Evolutionary conservation across 92 coral and sea anemone species (phyloP), one percentile per base, ranked within the genome.

Genomic region (Phymanthus crucifer): DNA sequence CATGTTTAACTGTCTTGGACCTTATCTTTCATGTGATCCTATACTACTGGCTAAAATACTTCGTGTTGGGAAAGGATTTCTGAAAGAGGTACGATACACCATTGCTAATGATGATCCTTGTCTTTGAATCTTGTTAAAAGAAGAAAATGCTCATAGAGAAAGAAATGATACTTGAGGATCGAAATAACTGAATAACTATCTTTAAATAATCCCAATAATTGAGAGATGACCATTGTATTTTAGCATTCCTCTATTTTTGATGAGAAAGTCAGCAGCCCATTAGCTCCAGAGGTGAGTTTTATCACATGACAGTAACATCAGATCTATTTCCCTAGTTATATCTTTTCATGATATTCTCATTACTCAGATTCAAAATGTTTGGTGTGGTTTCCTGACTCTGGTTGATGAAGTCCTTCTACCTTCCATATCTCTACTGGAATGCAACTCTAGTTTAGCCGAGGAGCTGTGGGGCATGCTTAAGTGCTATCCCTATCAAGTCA

Each of bases 71-170:
- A 88, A 91, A 85, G 97, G 95, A 29, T 95, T 95, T 70, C 86
- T 95, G 76, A 95, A 95, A 75, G 99, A 95, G 88, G 99, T 93
- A 70, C n/a, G n/a, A n/a, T n/a, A n/a, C n/a, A n/a, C n/a, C n/a
- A n/a, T n/a, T 69, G 64, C n/a, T 10, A 93, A 26, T 27, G 32
- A 19, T 27, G 65, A 2, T 19, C 19, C 19, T 16, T 54, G 24
- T 19, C 64, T 54, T 52, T 23, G 6, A 23, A 27, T 21, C 27
- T 54, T 21, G 27, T 14, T 13, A 54, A 54, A 54, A 27, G n/a
- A 54, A 54, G 24, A 19, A 19, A 4, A 54, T 54, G 29, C 26
- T n/a, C 26, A 21, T 54, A 23, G 10, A 19, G 27, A 23, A 54
- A 19, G 7, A 19, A 54, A 23, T 54, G 1, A 21, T 54, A 54